A percentile compares a stretch with the other conserved stretches of the same genome.
Evolutionary conservation across 1,140 invertebrate species (phyloP).

Genomic region (Trypoxylus dichotomus): DNA sequence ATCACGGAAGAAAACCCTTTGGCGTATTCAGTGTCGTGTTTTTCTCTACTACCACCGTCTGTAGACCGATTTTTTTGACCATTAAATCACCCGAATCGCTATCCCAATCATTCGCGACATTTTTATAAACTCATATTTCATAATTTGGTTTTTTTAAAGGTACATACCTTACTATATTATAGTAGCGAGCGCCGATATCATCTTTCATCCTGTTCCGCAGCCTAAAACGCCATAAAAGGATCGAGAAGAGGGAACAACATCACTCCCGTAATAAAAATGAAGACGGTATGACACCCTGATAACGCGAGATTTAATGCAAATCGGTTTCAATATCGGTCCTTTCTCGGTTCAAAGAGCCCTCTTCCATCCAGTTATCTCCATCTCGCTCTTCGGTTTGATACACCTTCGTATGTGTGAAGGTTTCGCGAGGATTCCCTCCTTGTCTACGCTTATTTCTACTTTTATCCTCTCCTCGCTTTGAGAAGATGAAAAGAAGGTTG

Average conservation of each 20-base stretch:
- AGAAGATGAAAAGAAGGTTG: background rate
- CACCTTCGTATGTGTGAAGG: background rate
- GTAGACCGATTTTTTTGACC: background rate
- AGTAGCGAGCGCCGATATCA: background rate
- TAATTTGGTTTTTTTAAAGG: constrained; percentile 10
- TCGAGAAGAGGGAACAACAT: background rate
- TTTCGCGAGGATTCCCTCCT: too few relatives aligned
- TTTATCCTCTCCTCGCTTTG: background rate
- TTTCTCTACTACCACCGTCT: background rate
- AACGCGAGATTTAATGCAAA: constrained; percentile 25
- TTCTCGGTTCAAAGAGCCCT: background rate
- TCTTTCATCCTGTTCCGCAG: background rate
- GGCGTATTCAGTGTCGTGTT: background rate
- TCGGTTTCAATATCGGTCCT: constrained; percentile 2
- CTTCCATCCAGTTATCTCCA: background rate
- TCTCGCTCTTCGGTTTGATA: background rate
- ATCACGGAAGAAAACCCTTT: background rate
- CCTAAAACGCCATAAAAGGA: background rate
- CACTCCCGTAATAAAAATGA: constrained; percentile 9
- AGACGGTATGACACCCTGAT: constrained; percentile 17
- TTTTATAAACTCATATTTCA: constrained; percentile 19
- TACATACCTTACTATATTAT: background rate
- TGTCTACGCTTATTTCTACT: background rate
- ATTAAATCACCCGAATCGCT: background rate
- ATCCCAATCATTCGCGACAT: background rate